Percentiles rank a stretch among this genome's conserved stretches.
phyloP scores from a whole-genome alignment of 2,797 vertebrate species.

The Leucoraja ocellata region DNA sequence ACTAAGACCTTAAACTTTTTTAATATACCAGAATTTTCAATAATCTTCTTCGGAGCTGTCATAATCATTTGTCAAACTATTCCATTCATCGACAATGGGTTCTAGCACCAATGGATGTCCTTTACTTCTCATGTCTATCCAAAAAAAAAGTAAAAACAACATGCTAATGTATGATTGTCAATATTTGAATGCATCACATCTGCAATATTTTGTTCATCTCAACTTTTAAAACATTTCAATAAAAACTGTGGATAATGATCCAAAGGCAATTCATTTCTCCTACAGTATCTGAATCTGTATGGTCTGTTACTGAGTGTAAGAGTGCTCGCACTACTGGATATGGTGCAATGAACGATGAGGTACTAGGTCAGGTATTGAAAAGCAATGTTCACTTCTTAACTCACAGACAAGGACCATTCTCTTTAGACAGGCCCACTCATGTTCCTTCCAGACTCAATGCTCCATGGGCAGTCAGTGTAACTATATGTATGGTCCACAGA shows the following conservation, averaged over 20 bases:
- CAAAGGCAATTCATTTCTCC: background rate
- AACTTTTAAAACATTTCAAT: background rate
- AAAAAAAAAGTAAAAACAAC: background rate
- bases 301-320: no score
- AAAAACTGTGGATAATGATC: background rate
- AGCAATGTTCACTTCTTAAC: background rate
- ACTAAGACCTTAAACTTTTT: background rate
- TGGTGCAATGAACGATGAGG: background rate
- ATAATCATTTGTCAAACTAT: background rate
- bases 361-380: background rate
- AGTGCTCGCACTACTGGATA: no score
- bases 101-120: background rate
- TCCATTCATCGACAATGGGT: background rate
- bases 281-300: background rate
- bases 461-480: background rate
- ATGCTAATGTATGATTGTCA: background rate
- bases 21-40: background rate
- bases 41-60: conserved; percentile 35
- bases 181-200: background rate
- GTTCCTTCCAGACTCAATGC: background rate
- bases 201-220: background rate
- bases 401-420: background rate
- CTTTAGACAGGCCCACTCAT: background rate
- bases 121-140: background rate
- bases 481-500: background rate